A percentile compares a stretch with the other conserved stretches of the same genome.
Evolutionary conservation across 2,888 invertebrate species (phyloP).

Genomic region (Crossocerus cetratus): DNA sequence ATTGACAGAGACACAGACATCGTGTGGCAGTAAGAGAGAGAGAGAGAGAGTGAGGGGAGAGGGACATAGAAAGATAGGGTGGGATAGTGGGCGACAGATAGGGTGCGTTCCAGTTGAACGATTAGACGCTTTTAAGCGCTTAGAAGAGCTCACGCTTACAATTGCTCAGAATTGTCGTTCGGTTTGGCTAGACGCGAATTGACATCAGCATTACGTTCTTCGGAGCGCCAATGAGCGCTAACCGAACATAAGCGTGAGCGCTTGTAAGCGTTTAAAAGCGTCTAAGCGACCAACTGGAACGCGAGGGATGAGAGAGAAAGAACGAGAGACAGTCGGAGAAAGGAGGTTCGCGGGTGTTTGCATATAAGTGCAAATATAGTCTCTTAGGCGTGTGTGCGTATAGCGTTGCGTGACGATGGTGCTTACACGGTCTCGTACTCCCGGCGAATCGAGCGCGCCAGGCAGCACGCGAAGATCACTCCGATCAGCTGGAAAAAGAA

Average conservation of each 20-base stretch:
- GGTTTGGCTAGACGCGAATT: too few relatives aligned
- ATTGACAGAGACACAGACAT: constrained; percentile 2
- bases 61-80: too few relatives aligned
- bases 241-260: too few relatives aligned
- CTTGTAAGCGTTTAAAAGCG: too few relatives aligned
- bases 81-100: too few relatives aligned
- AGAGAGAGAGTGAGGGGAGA: constrained; percentile 6
- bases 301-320: background rate
- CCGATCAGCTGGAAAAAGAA: constrained; percentile 86
- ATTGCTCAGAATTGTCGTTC: too few relatives aligned
- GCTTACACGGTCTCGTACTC: constrained; percentile 92
- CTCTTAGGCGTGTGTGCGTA: constrained; percentile 55
- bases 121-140: too few relatives aligned
- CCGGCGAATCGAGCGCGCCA: constrained; percentile 94
- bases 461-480: constrained; percentile 93
- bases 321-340: background rate
- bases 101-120: too few relatives aligned
- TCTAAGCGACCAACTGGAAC: too few relatives aligned
- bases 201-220: too few relatives aligned
- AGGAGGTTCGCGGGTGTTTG: constrained; percentile 38
- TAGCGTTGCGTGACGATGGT: constrained; percentile 47
- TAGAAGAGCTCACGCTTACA: too few relatives aligned
- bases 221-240: too few relatives aligned
- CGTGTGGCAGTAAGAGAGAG: constrained; percentile 43
- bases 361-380: constrained; percentile 60